These are phyloP conservation scores for Euleptes europaea DNA, from an alignment of 2,113 vertebrate genomes.

Conservation along the genomic window DNA sequence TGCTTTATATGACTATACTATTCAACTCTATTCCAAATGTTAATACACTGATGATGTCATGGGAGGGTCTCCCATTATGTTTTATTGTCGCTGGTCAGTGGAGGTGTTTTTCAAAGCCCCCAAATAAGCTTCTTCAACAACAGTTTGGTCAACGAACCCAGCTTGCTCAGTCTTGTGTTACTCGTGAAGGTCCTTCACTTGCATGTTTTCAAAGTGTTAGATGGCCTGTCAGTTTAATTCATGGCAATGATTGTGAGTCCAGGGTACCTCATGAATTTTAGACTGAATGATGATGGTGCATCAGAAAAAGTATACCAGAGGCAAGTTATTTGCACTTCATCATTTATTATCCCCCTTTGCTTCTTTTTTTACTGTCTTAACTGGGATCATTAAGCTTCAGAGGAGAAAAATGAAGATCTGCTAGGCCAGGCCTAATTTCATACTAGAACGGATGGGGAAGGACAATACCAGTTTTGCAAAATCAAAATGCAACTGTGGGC, in stretches of 20 bases:
- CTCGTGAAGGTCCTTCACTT: not conserved
- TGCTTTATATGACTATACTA: not conserved
- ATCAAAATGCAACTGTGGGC: too few relatives aligned
- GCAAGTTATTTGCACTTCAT: not conserved
- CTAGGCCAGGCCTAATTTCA: not conserved
- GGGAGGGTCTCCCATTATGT: not conserved
- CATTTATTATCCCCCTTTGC: slow-evolving; percentile 7
- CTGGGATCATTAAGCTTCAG: not conserved
- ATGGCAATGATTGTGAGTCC: not conserved
- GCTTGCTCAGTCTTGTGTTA: not conserved
- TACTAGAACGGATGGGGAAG: too few relatives aligned
- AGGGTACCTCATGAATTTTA: not conserved
- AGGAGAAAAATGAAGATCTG: not conserved
- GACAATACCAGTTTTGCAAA: too few relatives aligned
- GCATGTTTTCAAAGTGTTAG: not conserved
- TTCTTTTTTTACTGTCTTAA: not conserved
- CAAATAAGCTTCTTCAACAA: not conserved
- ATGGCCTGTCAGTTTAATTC: not conserved
- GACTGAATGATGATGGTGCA: not conserved
- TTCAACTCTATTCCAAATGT: not conserved
- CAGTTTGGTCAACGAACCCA: not conserved
- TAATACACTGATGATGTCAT: not conserved
- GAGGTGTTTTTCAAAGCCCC: not conserved
- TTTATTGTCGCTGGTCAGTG: not conserved
- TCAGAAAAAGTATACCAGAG: not conserved